Percentiles rank a stretch among this genome's conserved stretches.
These are phyloP conservation scores for Bombus ignitus DNA, from an alignment of 1,140 invertebrate species.

Conservation along the genomic window DNA sequence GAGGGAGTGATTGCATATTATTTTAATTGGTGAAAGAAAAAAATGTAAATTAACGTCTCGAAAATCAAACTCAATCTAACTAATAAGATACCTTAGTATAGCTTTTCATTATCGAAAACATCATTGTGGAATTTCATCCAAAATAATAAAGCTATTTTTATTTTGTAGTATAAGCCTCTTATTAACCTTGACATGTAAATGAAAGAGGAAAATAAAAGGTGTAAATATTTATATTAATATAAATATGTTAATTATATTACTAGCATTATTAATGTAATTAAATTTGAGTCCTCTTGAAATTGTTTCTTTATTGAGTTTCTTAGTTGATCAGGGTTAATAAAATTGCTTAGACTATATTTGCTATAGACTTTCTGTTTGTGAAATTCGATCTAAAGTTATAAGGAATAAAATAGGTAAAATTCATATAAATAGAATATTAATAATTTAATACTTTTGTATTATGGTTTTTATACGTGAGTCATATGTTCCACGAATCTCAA, in stretches of 20 bases:
- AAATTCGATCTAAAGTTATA: constrained; percentile 29
- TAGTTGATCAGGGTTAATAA: constrained; percentile 38
- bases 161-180: constrained; percentile 32
- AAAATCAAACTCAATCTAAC: not conserved
- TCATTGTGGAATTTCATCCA: constrained; percentile 2
- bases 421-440: constrained; percentile 16
- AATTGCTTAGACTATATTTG: constrained; percentile 16
- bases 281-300: not conserved
- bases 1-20: not conserved
- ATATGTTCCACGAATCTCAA: not conserved
- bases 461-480: constrained; percentile 22
- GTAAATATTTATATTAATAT: not conserved
- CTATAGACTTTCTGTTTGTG: constrained; percentile 23
- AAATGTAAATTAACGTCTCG: constrained; percentile 5
- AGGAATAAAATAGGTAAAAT: constrained; percentile 36
- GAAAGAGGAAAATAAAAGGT: not conserved
- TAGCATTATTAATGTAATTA: not conserved
- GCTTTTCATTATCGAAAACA: constrained; percentile 19
- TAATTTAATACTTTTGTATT: constrained; percentile 37
- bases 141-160: constrained; percentile 40
- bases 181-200: constrained; percentile 27
- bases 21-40: not conserved
- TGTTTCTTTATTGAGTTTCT: not conserved
- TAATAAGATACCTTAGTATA: constrained; percentile 40
- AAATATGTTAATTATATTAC: not conserved